Base-by-base conservation (phyloP, 1,140 invertebrate genomes). In the Trachymyrmex cornetzi region DNA sequence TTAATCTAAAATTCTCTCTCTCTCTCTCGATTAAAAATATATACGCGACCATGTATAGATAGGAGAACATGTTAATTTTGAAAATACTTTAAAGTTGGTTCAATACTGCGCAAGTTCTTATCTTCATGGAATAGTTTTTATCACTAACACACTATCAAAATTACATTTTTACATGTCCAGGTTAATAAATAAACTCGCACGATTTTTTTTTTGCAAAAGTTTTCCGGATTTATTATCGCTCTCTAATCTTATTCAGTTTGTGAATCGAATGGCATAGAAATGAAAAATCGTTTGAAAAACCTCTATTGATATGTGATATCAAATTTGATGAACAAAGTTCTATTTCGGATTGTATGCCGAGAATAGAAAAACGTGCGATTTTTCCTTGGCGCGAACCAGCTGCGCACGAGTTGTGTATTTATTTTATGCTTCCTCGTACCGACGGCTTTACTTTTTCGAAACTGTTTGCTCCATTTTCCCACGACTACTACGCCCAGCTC, bases 261-360 rank as follows among this genome's bases (percentile, higher is more conserved):
- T 5, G 22, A 22, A 59, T 48, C 19, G 24, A 75, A 74, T 27
- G 6, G 50, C 27, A 6, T 19, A 61, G 16, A 27, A 44, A 71
- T 55, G 80, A 50, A 48, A 61, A 57, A 38, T 61, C 22, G 30
- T 55, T 74, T 48, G 66, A 57, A 81, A 59, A 14, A 27, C 16
- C 9, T 44, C 30, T 16, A 1, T 77, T 81, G 77, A 81, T 84
- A 24, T 14, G 30, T 27, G 44, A 84, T 61, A 57, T 57, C 7
- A n/a, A 84, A 84, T 84, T 74, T 84, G 50, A 75, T 61, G 48
- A 84, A 84, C 55, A 72, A 72, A 72, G 12, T 72, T 48, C 53
- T 24, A 48, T 81, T 53, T 72, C 55, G 19, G 14, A 14, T 61
- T 74, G 57, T 27, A 34, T n/a, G 44, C 16, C 24, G 34, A 22